A percentile compares a stretch with the other conserved stretches of the same genome.
phyloP scores from a whole-genome alignment of 1,140 invertebrate genomes.

The Maniola jurtina region DNA sequence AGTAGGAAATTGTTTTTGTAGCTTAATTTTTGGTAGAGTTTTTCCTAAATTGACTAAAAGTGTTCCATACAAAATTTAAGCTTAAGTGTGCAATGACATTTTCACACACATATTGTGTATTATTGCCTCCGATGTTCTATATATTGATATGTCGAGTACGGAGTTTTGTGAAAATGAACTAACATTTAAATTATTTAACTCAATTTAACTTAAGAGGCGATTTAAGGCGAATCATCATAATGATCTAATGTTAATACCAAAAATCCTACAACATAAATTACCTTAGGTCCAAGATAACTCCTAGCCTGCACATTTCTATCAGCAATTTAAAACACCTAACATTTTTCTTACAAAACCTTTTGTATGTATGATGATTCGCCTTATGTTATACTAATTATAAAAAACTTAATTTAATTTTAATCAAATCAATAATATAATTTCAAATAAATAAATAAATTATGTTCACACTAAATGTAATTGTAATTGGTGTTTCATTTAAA shows the following conservation, averaged over 20 bases:
- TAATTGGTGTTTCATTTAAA: slow-evolving; percentile 37
- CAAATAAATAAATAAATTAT: slow-evolving; percentile 21
- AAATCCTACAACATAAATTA: background rate
- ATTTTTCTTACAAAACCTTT: no score
- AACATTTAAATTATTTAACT: background rate
- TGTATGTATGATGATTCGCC: no score
- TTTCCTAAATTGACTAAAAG: slow-evolving; percentile 59
- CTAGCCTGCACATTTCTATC: no score
- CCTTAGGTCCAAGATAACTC: no score
- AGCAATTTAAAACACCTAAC: no score
- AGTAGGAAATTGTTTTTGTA: slow-evolving; percentile 2
- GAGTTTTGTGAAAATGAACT: slow-evolving; percentile 28
- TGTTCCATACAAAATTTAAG: slow-evolving; percentile 21
- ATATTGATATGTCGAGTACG: slow-evolving; percentile 65
- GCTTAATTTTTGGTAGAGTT: slow-evolving; percentile 11
- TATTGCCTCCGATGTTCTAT: slow-evolving; percentile 60
- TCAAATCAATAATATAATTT: background rate
- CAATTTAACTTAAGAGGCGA: background rate
- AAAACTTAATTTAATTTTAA: no score
- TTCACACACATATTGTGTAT: slow-evolving; percentile 24
- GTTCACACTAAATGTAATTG: background rate
- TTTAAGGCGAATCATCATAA: background rate
- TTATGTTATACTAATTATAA: no score
- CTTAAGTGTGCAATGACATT: background rate
- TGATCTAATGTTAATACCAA: background rate